Percentiles rank a stretch among this genome's conserved stretches.
Conservation (phyloP, 2,888 invertebrate genomes). For the Periphyllus acericola region DNA sequence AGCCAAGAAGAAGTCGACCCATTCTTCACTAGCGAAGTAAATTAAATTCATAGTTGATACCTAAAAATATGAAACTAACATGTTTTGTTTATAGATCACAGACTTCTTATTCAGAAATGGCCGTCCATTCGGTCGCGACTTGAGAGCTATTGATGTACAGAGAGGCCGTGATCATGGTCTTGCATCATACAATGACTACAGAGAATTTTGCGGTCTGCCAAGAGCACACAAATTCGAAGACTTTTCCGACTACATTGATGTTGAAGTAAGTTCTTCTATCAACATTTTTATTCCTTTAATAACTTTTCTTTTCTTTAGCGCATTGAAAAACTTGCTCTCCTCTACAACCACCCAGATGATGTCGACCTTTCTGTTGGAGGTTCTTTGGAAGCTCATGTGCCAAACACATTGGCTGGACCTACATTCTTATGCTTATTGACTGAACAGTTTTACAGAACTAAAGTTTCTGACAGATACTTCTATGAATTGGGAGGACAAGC, state of each 20-base stretch:
- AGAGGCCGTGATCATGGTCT: constrained; percentile 88
- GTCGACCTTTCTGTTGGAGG: constrained; percentile 89
- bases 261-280: constrained; percentile 69
- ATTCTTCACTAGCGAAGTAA: constrained; percentile 80
- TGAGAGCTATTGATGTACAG: constrained; percentile 85
- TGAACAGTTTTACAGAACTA: constrained; percentile 86
- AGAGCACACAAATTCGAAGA: constrained; percentile 78
- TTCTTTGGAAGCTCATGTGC: constrained; percentile 80
- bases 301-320: constrained; percentile 69
- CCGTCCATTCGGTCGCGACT: constrained; percentile 80
- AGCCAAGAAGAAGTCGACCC: constrained; percentile 81
- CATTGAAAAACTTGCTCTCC: constrained; percentile 72
- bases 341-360: constrained; percentile 81
- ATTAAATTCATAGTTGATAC: neutral
- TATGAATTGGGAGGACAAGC: constrained; percentile 76
- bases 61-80: neutral
- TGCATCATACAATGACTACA: constrained; percentile 80
- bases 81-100: constrained; percentile 71
- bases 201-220: constrained; percentile 80
- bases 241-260: constrained; percentile 75
- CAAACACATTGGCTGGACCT: constrained; percentile 83
- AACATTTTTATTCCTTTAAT: neutral
- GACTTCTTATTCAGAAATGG: constrained; percentile 76
- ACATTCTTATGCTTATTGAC: constrained; percentile 88
- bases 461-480: constrained; percentile 88